Conservation (phyloP, 2,888 invertebrate genomes). For the Mimachlamys varia region DNA sequence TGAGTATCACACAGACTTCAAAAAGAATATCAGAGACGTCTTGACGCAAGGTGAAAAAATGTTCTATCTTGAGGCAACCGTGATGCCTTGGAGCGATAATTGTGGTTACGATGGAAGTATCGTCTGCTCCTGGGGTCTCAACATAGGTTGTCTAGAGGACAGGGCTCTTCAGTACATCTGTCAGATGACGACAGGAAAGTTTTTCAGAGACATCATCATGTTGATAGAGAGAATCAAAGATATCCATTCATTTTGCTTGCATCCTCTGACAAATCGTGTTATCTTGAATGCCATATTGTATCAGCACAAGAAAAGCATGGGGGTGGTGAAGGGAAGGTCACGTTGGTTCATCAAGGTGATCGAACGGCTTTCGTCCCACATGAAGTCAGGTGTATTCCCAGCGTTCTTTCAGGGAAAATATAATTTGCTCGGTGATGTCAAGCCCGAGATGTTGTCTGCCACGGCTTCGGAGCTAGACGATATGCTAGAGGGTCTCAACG, state of each 20-base stretch:
- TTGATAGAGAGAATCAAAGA: slow-evolving; percentile 60
- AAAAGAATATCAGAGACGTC: slow-evolving; percentile 52
- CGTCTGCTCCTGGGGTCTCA: slow-evolving; percentile 47
- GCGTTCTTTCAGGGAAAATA: slow-evolving; percentile 60
- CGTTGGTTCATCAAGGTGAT: slow-evolving; percentile 59
- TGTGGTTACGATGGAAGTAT: slow-evolving; percentile 43
- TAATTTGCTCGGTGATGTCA: slow-evolving; percentile 54
- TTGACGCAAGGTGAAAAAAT: slow-evolving; percentile 59
- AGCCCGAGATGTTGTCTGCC: slow-evolving; percentile 43
- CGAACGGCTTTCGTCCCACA: slow-evolving; percentile 52
- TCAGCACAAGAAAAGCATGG: slow-evolving; percentile 59
- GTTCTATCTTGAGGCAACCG: slow-evolving; percentile 55
- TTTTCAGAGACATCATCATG: slow-evolving; percentile 55
- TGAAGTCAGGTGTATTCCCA: slow-evolving; percentile 55
- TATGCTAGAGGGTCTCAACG: slow-evolving; percentile 50
- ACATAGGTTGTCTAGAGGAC: slow-evolving; percentile 48
- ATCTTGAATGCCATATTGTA: slow-evolving; percentile 60
- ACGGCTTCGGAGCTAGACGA: slow-evolving; percentile 49
- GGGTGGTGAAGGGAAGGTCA: slow-evolving; percentile 51
- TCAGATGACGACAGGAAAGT: slow-evolving; percentile 17
- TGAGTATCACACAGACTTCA: slow-evolving; percentile 57
- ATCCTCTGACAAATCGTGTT: slow-evolving; percentile 57
- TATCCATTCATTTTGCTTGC: slow-evolving; percentile 49
- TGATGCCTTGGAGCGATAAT: slow-evolving; percentile 41
- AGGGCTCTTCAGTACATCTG: slow-evolving; percentile 43